A percentile compares a stretch with the other conserved stretches of the same genome.
These are phyloP conservation scores for Xiphorhynchus erythropygius DNA, from an alignment of 2,797 vertebrate species.

Conservation along the genomic window DNA sequence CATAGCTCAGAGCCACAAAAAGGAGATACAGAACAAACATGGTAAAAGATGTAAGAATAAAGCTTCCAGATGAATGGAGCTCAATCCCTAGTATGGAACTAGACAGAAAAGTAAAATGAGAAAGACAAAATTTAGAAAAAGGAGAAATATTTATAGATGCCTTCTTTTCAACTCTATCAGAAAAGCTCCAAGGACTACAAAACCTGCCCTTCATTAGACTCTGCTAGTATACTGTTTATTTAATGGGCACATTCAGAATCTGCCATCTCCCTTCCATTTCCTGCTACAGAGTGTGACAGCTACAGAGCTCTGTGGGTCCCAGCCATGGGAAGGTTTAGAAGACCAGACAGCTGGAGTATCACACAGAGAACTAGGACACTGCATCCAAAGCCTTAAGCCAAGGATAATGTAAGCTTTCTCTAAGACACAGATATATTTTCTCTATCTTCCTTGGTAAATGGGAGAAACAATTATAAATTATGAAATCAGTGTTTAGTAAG, in stretches of 20 bases:
- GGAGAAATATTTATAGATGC: slow-evolving; percentile 2
- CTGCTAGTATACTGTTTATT: neutral
- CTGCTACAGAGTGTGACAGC: accelerated
- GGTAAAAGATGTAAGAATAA: neutral
- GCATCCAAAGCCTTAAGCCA: neutral
- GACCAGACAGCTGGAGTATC: neutral
- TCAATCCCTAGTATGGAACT: neutral
- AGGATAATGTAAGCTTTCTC: neutral
- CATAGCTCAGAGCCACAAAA: neutral
- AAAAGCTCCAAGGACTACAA: neutral
- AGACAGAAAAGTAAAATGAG: neutral
- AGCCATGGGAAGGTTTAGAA: neutral
- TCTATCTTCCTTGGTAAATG: neutral
- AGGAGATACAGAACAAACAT: neutral
- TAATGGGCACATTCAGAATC: neutral
- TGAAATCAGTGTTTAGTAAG: neutral
- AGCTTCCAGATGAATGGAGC: neutral
- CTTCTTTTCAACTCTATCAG: neutral
- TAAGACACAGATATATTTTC: neutral
- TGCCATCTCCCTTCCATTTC: neutral
- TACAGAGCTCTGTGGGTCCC: accelerated
- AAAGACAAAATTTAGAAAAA: neutral
- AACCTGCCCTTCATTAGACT: neutral
- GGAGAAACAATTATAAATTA: neutral
- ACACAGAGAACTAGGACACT: neutral